phyloP scores from a whole-genome alignment of 2,797 vertebrate species.

The Lutjanus campechanus region DNA sequence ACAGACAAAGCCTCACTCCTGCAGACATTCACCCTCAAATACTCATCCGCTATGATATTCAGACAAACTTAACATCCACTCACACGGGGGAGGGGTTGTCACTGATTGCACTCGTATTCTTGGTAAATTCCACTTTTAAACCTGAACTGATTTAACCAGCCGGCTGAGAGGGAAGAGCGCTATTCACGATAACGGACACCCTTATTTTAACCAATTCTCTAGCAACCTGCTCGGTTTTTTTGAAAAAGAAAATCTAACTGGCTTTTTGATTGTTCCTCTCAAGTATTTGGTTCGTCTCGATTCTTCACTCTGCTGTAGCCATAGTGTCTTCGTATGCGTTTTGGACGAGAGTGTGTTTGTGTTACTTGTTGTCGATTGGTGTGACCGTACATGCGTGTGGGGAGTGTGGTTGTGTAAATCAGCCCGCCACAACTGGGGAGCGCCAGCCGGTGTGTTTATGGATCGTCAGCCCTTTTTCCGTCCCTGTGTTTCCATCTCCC shows the following conservation, averaged over 20 bases:
- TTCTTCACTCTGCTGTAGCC: slow-evolving; percentile 47
- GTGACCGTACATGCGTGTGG: slow-evolving; percentile 52
- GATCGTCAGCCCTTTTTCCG: slow-evolving; percentile 66
- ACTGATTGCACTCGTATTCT: slow-evolving; percentile 35
- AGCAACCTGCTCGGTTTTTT: slow-evolving; percentile 23
- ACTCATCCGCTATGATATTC: slow-evolving; percentile 10
- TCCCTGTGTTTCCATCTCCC: slow-evolving; percentile 50
- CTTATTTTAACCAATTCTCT: slow-evolving; percentile 9
- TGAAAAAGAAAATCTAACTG: slow-evolving; percentile 9
- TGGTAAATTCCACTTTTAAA: slow-evolving; percentile 26
- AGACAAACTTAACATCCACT: slow-evolving; percentile 32
- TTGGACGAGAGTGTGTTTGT: slow-evolving; percentile 43
- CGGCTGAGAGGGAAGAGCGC: slow-evolving; percentile 24
- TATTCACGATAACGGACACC: slow-evolving; percentile 22
- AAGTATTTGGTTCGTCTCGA: slow-evolving; percentile 61
- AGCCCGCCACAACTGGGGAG: slow-evolving; percentile 46
- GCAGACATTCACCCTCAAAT: slow-evolving; percentile 39
- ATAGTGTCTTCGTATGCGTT: slow-evolving; percentile 29
- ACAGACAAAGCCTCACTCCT: slow-evolving; percentile 29
- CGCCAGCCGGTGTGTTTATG: slow-evolving; percentile 64
- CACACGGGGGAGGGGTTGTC: slow-evolving; percentile 25
- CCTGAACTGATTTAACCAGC: slow-evolving; percentile 33
- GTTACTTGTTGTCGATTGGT: slow-evolving; percentile 40
- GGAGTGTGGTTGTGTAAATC: slow-evolving; percentile 53
- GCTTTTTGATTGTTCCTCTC: slow-evolving; percentile 61